Evolutionary conservation across 2,113 vertebrate species (phyloP), one percentile per base, ranked within the genome.

Genomic region (Leiothrix lutea): DNA sequence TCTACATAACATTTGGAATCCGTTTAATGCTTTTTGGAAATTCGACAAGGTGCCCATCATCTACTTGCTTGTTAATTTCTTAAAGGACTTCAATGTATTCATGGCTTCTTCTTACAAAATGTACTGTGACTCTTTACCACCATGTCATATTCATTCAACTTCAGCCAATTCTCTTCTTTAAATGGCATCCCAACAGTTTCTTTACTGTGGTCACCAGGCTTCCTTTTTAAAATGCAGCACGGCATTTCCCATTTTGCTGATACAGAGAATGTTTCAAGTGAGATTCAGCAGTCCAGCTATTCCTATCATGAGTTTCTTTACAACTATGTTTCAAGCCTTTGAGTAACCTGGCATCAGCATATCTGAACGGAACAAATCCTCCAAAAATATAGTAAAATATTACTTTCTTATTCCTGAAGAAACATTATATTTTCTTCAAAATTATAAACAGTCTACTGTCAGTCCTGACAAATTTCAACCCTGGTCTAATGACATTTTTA

Each of bases 381-480:
- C 77, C 47, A 36, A 80, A 88, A 91, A 23, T 20, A 26, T 5
- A 35, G 15, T 72, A 71, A 89, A 64, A 79, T 54, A 75, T 24
- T 0, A 44, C 25, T 74, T 66, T 48, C 70, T 84, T 90, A 66
- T 42, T 87, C 14, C 12, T 66, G 47, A 89, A 90, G 45, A 87
- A 88, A 80, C 31, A 82, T 60, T 47, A 77, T 5, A 60, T 86
- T 94, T 88, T 79, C 62, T 60, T 88, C 73, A 94, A 85, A 89
- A 89, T 79, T 87, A 66, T 75, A 70, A 91, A 80, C 28, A 81
- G 44, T 9, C 18, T 67, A 24, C 56, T 80, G 40, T 88, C 58
- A 88, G 47, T 42, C 33, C 67, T 96, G 90, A 94, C 20, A 93
- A 93, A 88, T 91, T 88, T 96, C 94, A 94, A 35, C 40, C 51